Base-by-base conservation (phyloP, 2,888 invertebrate species). In the Leucoptera coffeella region DNA sequence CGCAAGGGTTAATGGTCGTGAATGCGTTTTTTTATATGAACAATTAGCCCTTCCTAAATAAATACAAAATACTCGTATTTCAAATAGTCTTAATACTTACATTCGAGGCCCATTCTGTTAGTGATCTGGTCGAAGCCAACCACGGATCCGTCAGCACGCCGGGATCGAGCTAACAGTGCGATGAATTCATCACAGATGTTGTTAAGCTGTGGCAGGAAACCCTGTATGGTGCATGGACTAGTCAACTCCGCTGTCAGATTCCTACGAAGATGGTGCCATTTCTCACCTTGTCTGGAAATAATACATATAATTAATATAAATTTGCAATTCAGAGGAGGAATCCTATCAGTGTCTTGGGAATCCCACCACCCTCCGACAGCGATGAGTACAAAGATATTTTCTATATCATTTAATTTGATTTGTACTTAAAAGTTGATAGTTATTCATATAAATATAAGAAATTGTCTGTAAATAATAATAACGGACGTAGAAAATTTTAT, bases 21-120 rank as follows among this genome's bases (percentile, higher is more conserved):
- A 7, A 17, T 17, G 17, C 17, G 9, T 9, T 17, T 17, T 17
- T 17, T 17, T 7, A 17, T 7, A 17, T 7, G 9, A 17, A 7
- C 17, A 7, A 17, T 17, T 17, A 17, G 6, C 9, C 9, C 17
- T 7, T 7, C 9, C 9, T 17, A 7, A 17, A 17, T 17, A 17
- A 17, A 17, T 17, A 17, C 6, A 9, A 6, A 17, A 17, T n/a
- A n/a, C n/a, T n/a, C n/a, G n/a, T n/a, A 23, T 12, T 13, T 23
- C 13, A 12, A 17, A 15, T 9, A 17, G 17, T 6, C n/a, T 9
- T 10, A 14, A 13, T 19, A 69, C 74, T 72, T 50, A 80, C 81
- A 80, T 69, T 91, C 91, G 24, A 90, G 65, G 2, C 87, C 88
- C 67, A 89, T 77, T 33, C 82, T 73, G 44, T 85, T 84, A 2